These are phyloP conservation scores for Chrysolina oricalcia DNA, from an alignment of 2,888 invertebrate species.

Conservation along the genomic window DNA sequence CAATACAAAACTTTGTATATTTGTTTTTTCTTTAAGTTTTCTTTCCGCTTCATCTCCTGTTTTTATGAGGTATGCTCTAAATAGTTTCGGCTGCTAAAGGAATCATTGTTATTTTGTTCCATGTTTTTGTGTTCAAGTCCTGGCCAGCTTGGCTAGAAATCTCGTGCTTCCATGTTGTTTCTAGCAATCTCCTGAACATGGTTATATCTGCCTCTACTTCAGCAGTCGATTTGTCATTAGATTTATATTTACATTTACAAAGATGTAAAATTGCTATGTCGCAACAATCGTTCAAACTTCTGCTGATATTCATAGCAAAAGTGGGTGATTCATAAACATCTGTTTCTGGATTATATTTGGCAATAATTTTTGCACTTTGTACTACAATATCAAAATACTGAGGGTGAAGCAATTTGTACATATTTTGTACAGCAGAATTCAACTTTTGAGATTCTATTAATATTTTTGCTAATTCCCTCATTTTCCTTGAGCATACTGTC, in stretches of 20 bases:
- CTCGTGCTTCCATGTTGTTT: slow-evolving; percentile 47
- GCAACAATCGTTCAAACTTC: slow-evolving; percentile 27
- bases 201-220: slow-evolving; percentile 22
- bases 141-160: slow-evolving; percentile 42
- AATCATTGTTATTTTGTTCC: slow-evolving; percentile 49
- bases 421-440: background rate
- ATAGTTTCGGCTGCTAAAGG: slow-evolving; percentile 37
- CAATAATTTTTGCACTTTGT: background rate
- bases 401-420: background rate
- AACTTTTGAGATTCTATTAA: background rate
- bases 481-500: background rate
- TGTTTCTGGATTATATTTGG: background rate
- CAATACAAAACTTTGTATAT: slow-evolving; percentile 35
- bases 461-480: background rate
- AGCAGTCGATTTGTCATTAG: slow-evolving; percentile 20
- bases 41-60: slow-evolving; percentile 22
- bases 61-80: slow-evolving; percentile 26
- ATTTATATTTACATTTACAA: slow-evolving; percentile 27
- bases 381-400: background rate
- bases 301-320: slow-evolving; percentile 3
- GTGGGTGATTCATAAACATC: slow-evolving; percentile 3
- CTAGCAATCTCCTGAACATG: slow-evolving; percentile 36
- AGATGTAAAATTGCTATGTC: slow-evolving; percentile 35
- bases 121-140: slow-evolving; percentile 50
- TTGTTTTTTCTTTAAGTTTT: slow-evolving; percentile 31